A percentile compares a stretch with the other conserved stretches of the same genome.
Evolutionary conservation across 2,888 invertebrate species (phyloP).

Genomic region (Colletes collaris): DNA sequence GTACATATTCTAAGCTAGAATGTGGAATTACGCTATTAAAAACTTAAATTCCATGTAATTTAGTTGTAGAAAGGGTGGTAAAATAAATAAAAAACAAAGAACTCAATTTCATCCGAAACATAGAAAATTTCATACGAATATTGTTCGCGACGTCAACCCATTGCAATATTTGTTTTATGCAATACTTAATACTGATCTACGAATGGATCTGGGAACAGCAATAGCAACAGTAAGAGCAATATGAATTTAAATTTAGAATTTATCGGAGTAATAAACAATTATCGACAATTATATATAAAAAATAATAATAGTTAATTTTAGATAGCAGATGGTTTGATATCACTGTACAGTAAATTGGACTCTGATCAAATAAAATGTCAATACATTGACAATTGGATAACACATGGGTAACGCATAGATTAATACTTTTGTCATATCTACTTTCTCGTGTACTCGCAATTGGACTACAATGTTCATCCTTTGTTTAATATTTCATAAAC

Average conservation of each 20-base stretch:
- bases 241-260: neutral
- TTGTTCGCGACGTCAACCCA: neutral
- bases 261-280: too few species aligned
- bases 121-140: neutral
- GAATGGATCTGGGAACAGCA: slow-evolving; percentile 64
- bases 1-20: neutral
- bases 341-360: slow-evolving; percentile 62
- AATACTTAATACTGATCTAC: slow-evolving; percentile 69
- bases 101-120: neutral
- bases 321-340: slow-evolving; percentile 69
- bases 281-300: neutral
- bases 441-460: neutral
- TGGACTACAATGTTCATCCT: neutral
- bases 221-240: slow-evolving; percentile 56
- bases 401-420: slow-evolving; percentile 63
- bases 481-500: neutral
- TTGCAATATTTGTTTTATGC: slow-evolving; percentile 70
- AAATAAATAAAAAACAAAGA: slow-evolving; percentile 11
- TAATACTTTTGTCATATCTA: neutral
- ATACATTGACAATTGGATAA: slow-evolving; percentile 65
- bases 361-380: slow-evolving; percentile 43
- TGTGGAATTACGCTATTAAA: neutral
- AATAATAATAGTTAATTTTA: slow-evolving; percentile 37
- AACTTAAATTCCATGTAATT: slow-evolving; percentile 1
- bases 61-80: slow-evolving; percentile 1